Evolutionary conservation across 2,888 invertebrate species (phyloP).

Genomic region (Cephonodes hylas): DNA sequence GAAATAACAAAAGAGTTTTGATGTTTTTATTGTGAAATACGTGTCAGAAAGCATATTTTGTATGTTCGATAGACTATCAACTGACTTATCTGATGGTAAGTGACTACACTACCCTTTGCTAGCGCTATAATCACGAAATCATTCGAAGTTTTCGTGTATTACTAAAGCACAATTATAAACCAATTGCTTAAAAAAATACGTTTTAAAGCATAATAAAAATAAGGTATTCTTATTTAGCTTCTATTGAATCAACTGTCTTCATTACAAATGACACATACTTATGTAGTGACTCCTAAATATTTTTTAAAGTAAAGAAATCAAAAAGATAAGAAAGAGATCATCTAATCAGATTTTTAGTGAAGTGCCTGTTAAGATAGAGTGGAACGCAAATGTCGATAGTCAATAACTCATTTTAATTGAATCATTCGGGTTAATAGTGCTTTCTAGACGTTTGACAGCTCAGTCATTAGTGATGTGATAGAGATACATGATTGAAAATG

Average conservation of each 20-base stretch:
- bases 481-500: constrained; percentile 47
- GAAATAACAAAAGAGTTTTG: no score
- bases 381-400: constrained; percentile 42
- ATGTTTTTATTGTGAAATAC: no score
- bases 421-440: constrained; percentile 68
- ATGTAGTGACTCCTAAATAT: not conserved
- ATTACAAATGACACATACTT: not conserved
- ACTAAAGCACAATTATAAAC: no score
- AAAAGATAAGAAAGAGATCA: constrained; percentile 1
- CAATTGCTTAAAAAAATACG: no score
- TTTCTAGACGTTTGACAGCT: constrained; percentile 70
- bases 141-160: no score
- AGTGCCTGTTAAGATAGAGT: not conserved
- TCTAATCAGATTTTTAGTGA: constrained; percentile 9
- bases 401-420: constrained; percentile 75
- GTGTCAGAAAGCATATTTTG: no score
- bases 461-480: constrained; percentile 61
- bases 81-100: no score
- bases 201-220: no score
- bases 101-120: no score
- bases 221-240: no score
- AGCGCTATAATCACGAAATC: no score
- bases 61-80: no score
- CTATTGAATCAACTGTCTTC: not conserved
- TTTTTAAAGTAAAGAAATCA: not conserved